A percentile compares a stretch with the other conserved stretches of the same genome.
These are phyloP conservation scores for Bursaphelenchus mucronatus DNA, from an alignment of 1,140 invertebrate species.

Conservation along the genomic window DNA sequence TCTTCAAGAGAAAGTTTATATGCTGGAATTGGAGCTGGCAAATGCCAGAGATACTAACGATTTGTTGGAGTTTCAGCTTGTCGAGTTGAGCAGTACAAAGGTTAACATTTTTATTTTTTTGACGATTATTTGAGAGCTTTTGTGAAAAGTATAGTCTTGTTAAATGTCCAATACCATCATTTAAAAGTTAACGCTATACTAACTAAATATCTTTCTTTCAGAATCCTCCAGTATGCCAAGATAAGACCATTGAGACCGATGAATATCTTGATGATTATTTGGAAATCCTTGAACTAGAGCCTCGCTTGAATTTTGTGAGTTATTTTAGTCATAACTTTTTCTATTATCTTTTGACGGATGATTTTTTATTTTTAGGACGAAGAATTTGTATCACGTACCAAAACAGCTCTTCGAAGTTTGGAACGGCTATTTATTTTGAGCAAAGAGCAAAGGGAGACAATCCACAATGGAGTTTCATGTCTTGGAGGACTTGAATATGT, in stretches of 20 bases:
- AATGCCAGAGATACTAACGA: constrained; percentile 47
- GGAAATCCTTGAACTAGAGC: constrained; percentile 1
- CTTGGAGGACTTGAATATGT: constrained; percentile 17
- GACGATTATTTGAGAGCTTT: constrained; percentile 1
- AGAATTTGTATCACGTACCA: constrained; percentile 1
- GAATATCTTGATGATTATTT: constrained; percentile 16
- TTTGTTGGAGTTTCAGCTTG: constrained; percentile 54
- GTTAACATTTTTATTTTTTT: constrained; percentile 3
- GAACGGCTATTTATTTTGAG: constrained; percentile 6
- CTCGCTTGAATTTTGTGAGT: constrained; percentile 17
- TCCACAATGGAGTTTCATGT: constrained; percentile 3
- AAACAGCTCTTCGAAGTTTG: background rate
- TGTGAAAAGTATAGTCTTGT: background rate
- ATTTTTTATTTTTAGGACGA: constrained; percentile 16
- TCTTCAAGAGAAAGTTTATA: constrained; percentile 31
- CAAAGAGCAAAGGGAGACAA: background rate
- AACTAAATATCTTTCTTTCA: constrained; percentile 17
- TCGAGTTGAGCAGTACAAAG: constrained; percentile 40
- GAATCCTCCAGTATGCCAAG: background rate
- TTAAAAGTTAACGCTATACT: background rate
- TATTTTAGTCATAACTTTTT: background rate
- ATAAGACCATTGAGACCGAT: constrained; percentile 20
- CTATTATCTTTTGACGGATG: too few species aligned
- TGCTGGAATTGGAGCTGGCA: constrained; percentile 44
- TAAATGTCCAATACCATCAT: background rate